Conservation (phyloP, 2,113 vertebrate species). For the Pteronura brasiliensis region DNA sequence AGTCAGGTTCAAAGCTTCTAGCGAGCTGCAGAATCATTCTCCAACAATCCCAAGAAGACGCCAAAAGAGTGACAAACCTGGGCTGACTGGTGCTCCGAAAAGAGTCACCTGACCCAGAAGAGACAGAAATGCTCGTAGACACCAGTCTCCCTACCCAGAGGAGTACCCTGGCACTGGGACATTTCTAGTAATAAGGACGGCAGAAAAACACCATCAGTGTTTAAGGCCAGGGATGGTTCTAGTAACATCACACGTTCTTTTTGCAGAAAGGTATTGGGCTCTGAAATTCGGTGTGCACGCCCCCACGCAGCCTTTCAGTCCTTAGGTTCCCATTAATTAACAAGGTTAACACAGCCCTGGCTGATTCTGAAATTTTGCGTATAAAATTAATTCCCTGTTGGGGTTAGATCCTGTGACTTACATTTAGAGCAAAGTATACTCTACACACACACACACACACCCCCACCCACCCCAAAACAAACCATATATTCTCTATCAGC, state of each 20-base stretch:
- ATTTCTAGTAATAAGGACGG: background rate
- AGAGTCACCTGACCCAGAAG: background rate
- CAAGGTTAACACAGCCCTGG: background rate
- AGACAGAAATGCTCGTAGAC: background rate
- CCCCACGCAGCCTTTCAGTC: background rate
- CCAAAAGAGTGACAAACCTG: background rate
- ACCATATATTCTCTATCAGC: background rate
- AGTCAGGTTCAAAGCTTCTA: slow-evolving; percentile 2
- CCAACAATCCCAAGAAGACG: background rate
- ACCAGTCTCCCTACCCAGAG: background rate
- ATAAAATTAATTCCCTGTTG: background rate
- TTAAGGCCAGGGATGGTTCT: background rate
- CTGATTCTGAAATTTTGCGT: background rate
- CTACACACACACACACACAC: background rate
- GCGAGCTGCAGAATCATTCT: background rate
- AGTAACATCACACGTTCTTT: background rate
- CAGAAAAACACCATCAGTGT: background rate
- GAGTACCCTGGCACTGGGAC: background rate
- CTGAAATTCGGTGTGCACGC: background rate
- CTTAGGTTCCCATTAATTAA: background rate
- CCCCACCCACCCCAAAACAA: too few species aligned
- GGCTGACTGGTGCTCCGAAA: background rate
- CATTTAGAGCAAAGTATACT: background rate
- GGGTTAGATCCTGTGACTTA: background rate
- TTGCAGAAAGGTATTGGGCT: background rate